Base-by-base conservation (phyloP, 2,888 invertebrate genomes). In the Hecatera dysodea region DNA sequence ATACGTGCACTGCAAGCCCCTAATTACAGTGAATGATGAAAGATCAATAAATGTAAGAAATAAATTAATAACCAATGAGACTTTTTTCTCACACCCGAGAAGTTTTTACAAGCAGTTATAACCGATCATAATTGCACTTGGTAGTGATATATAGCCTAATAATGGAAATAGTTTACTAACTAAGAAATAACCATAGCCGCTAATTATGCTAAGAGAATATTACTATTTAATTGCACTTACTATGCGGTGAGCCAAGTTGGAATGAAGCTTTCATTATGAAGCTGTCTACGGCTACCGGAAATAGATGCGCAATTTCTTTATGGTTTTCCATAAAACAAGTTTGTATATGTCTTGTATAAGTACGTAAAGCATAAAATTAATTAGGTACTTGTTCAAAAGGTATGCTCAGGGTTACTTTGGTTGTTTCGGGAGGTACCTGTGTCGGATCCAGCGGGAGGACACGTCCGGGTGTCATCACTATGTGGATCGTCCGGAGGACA, bases 61-160 rank as follows among this genome's bases (percentile, higher is more conserved):
- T 76, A 79, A 84, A 89, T 88, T 85, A 90, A 89, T 90, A 89
- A 87, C 86, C 86, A 89, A 88, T 82, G 85, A 87, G 81, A 80
- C 66, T 82, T 88, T 85, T 86, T 88, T 86, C 88, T 88, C 75
- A 84, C 76, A 79, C 79, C 75, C 80, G 86, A 87, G 88, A 86
- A 86, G 86, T 80, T 85, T 81, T 87, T 83, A 84, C 86, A 83
- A 85, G 76, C 76, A 72, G 69, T 53, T 42, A 68, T 87, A 86
- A 88, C 84, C 81, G 86, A 80, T 78, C 24, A 65, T 80, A 62
- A 80, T 67, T 80, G 9, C 71, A 77, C 75, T 56, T 79, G 75
- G 67, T 71, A 74, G 74, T 77, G 77, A 81, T 85, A 82, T 80
- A 84, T 73, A 67, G 29, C 29, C 71, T 71, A 67, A 68, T 62